Percentiles rank a stretch among this genome's conserved stretches.
These are phyloP conservation scores for Odocoileus hemionus DNA, from an alignment of 2,113 vertebrate species.

Conservation along the genomic window DNA sequence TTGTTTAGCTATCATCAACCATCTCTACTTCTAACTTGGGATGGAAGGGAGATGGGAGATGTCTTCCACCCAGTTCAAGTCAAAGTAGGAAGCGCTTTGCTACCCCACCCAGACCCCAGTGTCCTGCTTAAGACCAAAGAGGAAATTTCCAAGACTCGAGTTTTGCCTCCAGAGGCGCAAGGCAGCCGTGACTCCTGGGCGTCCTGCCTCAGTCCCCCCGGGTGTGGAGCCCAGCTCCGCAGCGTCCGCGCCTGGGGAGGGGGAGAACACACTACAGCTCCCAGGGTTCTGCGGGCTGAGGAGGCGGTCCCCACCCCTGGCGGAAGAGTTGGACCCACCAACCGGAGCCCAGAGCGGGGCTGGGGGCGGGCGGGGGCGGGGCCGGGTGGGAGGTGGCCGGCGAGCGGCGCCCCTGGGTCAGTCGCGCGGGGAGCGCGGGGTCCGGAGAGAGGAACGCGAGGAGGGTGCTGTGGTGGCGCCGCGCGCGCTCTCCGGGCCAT, in stretches of 20 bases:
- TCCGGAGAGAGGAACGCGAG: fast-evolving
- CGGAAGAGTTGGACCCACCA: fast-evolving
- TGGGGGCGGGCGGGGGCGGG: background rate
- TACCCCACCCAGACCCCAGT: background rate
- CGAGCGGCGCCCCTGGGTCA: background rate
- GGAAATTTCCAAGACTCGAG: background rate
- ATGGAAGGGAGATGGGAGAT: background rate
- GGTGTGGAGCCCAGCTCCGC: no score
- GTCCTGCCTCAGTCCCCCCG: background rate
- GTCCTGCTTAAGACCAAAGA: background rate
- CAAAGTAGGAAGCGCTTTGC: background rate
- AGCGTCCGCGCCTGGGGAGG: background rate
- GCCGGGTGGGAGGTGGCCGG: background rate
- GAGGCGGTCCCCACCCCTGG: background rate
- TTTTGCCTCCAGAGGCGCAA: background rate
- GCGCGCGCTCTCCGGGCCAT: conserved; percentile 35
- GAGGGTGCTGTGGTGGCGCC: background rate
- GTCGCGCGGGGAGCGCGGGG: background rate
- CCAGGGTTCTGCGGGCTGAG: conserved; percentile 1
- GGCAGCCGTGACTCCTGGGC: background rate
- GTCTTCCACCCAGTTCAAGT: background rate
- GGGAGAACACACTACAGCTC: conserved; percentile 58
- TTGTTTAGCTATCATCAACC: background rate
- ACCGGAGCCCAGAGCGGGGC: background rate
- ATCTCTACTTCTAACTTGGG: background rate